Conservation (phyloP, 2,113 vertebrate genomes). For the Campylomormyrus tamandua region DNA sequence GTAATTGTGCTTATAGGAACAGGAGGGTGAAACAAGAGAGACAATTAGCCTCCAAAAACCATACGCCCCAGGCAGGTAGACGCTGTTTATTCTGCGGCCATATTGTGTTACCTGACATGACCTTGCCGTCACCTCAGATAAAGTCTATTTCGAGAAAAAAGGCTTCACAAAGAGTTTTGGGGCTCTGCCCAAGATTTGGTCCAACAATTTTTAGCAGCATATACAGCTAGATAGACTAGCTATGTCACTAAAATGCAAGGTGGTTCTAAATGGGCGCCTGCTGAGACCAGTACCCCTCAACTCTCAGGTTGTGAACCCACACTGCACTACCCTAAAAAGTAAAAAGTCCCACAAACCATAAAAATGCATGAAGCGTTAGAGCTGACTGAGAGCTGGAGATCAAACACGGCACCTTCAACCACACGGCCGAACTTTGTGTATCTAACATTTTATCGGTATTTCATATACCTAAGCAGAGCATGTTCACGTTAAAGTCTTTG, state of each 20-base stretch:
- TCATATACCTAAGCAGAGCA: neutral
- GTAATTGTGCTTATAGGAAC: slow-evolving; percentile 20
- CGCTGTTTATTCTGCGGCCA: slow-evolving; percentile 11
- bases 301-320: neutral
- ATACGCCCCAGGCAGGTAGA: neutral
- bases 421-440: neutral
- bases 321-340: neutral
- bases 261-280: neutral
- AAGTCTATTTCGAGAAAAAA: neutral
- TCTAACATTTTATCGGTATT: neutral
- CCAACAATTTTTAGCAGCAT: neutral
- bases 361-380: neutral
- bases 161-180: neutral
- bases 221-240: neutral
- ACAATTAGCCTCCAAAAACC: neutral
- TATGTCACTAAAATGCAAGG: neutral
- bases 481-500: neutral
- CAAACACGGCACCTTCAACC: neutral
- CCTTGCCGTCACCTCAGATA: neutral
- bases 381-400: neutral
- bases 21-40: slow-evolving; percentile 13
- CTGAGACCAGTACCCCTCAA: neutral
- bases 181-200: neutral
- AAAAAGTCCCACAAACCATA: neutral
- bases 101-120: slow-evolving; percentile 21